phyloP scores from a whole-genome alignment of 2,888 invertebrate species.

The Nymphalis c-album region DNA sequence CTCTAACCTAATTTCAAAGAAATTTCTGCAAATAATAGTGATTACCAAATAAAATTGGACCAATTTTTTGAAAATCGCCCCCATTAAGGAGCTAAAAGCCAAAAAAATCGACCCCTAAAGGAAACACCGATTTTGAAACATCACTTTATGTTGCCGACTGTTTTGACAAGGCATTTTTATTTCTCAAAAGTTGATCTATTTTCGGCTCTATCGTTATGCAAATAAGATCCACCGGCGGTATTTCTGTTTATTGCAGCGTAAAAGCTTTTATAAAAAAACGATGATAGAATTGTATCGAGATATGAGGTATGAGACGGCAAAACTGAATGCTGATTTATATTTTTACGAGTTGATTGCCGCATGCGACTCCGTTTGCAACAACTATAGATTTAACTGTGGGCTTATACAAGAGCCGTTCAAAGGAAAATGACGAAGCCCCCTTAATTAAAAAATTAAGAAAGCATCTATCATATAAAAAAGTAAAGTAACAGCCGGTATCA shows the following conservation, averaged over 20 bases:
- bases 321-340: background rate
- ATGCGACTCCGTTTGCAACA: too few species aligned
- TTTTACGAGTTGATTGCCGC: conserved; percentile 7
- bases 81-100: conserved; percentile 43
- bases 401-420: too few species aligned
- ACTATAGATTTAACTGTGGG: too few species aligned
- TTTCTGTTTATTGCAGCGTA: background rate
- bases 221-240: background rate
- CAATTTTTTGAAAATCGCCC: conserved; percentile 31
- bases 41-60: conserved; percentile 18
- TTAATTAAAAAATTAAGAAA: too few species aligned
- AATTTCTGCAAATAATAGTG: conserved; percentile 18
- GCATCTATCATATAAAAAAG: too few species aligned
- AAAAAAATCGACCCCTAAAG: conserved; percentile 39
- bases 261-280: conserved; percentile 11
- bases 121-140: conserved; percentile 32
- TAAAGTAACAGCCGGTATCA: too few species aligned
- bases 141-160: conserved; percentile 60
- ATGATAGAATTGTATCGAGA: conserved; percentile 6
- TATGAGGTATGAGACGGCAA: conserved; percentile 2
- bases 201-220: background rate
- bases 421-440: too few species aligned
- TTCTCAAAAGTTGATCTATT: conserved; percentile 10
- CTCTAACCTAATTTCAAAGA: background rate
- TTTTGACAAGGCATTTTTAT: conserved; percentile 66